These are phyloP conservation scores for Acanthosepion esculentum DNA, from an alignment of 2,888 invertebrate species.

Conservation along the genomic window DNA sequence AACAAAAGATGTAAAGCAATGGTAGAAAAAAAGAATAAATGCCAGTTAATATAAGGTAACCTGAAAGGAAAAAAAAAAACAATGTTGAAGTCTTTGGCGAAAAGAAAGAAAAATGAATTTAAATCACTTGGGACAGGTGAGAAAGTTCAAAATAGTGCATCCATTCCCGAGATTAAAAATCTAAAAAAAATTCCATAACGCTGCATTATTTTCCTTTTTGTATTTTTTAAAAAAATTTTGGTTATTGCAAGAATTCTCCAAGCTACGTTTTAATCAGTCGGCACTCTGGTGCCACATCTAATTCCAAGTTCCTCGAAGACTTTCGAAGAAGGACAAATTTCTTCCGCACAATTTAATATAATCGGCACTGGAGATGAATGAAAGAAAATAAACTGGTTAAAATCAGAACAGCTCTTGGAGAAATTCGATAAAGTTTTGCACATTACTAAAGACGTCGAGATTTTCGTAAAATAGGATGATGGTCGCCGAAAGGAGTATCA, in stretches of 20 bases:
- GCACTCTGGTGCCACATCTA: background rate
- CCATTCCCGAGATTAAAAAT: background rate
- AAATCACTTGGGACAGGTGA: background rate
- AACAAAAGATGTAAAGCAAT: no score
- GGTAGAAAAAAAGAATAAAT: no score
- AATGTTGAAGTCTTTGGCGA: no score
- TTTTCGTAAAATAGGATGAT: background rate
- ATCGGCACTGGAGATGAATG: background rate
- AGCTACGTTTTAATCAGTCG: background rate
- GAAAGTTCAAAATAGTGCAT: background rate
- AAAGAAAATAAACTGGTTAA: background rate
- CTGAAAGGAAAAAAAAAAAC: no score
- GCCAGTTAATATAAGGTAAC: no score
- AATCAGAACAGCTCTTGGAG: constrained; percentile 13
- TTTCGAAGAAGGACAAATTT: background rate
- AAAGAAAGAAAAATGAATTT: background rate
- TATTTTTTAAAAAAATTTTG: no score
- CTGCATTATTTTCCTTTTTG: background rate
- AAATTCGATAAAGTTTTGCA: background rate
- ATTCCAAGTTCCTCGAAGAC: background rate
- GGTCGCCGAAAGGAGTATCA: background rate
- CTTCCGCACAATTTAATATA: background rate
- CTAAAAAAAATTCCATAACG: background rate
- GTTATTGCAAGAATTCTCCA: background rate
- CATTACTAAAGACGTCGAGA: background rate